phyloP scores from a whole-genome alignment of 2,888 invertebrate species.

The Acanthosepion lycidas region DNA sequence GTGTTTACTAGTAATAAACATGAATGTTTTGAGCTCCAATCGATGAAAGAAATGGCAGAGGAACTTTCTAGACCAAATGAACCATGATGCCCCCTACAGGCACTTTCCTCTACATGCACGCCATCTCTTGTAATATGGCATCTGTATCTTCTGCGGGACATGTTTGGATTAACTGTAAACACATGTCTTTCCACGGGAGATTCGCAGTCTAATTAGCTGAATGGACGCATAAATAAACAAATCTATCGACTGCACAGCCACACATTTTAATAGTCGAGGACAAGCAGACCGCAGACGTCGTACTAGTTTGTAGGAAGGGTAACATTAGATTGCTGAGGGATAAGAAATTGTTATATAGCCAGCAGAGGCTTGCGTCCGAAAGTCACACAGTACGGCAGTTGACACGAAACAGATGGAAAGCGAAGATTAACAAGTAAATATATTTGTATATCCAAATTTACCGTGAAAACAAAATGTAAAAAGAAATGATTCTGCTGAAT shows the following conservation, averaged over 20 bases:
- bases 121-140: neutral
- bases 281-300: slow-evolving; percentile 2
- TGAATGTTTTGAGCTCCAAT: too few species aligned
- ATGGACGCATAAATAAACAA: slow-evolving; percentile 17
- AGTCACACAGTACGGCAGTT: neutral
- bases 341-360: neutral
- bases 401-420: slow-evolving; percentile 33
- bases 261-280: neutral
- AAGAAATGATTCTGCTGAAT: too few species aligned
- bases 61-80: neutral
- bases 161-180: slow-evolving; percentile 33
- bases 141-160: neutral
- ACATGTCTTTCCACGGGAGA: neutral
- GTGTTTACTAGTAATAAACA: too few species aligned
- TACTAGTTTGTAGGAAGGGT: neutral
- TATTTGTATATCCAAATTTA: neutral
- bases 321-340: neutral
- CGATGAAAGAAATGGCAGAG: too few species aligned
- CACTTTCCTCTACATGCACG: neutral
- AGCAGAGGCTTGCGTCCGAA: neutral
- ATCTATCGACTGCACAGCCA: neutral
- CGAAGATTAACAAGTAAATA: neutral
- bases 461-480: neutral
- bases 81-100: neutral
- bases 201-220: neutral